A percentile compares a stretch with the other conserved stretches of the same genome.
Evolutionary conservation across 2,113 vertebrate species (phyloP).

Genomic region (Rhinichthys klamathensis): DNA sequence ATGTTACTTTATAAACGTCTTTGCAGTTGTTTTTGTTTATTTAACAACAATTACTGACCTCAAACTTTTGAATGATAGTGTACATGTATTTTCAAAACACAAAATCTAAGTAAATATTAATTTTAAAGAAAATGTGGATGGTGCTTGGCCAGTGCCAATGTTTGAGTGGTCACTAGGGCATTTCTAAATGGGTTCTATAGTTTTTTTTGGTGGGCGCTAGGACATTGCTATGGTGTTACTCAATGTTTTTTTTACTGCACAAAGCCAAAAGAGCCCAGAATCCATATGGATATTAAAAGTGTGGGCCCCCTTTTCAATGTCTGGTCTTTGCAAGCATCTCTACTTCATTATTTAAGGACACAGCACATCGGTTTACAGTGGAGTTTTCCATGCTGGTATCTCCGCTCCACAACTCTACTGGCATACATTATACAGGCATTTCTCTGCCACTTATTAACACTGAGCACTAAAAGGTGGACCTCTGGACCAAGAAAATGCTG

Average conservation of each 20-base stretch:
- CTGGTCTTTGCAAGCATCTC: background rate
- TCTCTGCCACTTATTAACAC: conserved; percentile 36
- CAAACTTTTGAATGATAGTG: no score
- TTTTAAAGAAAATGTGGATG: background rate
- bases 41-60: background rate
- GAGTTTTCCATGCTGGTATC: background rate
- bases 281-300: background rate
- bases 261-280: background rate
- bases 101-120: background rate
- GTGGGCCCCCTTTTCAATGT: background rate
- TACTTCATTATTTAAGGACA: background rate
- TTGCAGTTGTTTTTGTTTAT: background rate
- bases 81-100: background rate
- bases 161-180: background rate
- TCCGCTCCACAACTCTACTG: background rate
- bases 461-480: background rate
- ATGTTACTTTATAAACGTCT: no score
- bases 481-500: conserved; percentile 22
- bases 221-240: background rate
- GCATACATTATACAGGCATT: background rate
- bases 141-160: background rate
- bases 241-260: background rate
- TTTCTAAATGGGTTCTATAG: background rate
- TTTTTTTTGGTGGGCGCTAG: background rate
- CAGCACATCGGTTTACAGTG: background rate